phyloP scores from a whole-genome alignment of 2,113 vertebrate genomes.

The Tragelaphus scriptus region DNA sequence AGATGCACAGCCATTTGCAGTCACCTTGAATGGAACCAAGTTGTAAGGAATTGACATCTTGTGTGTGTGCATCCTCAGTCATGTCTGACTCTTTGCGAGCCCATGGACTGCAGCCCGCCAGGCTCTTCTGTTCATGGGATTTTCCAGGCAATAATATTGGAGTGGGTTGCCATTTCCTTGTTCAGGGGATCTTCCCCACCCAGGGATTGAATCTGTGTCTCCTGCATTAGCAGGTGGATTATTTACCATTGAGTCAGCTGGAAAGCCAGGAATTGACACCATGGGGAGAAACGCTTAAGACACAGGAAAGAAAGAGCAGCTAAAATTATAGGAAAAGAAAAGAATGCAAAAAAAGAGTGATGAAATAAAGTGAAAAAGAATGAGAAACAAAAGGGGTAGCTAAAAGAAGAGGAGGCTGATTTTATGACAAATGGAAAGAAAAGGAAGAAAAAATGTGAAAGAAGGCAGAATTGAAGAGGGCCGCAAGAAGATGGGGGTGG shows the following conservation, averaged over 20 bases:
- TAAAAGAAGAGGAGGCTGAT: background rate
- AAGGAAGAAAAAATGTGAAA: background rate
- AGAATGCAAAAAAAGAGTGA: background rate
- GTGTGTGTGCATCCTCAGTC: background rate
- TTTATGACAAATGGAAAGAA: background rate
- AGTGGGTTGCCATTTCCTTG: background rate
- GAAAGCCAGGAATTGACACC: background rate
- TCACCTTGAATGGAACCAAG: background rate
- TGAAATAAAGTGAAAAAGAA: background rate
- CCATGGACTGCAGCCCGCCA: background rate
- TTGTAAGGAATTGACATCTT: background rate
- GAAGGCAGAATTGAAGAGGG: background rate
- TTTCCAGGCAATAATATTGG: background rate
- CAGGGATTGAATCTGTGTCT: background rate
- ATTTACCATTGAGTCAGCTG: background rate
- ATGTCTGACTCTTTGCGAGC: background rate
- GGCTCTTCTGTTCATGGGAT: background rate
- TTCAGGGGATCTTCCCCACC: background rate
- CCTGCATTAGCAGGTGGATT: background rate
- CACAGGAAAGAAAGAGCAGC: background rate
- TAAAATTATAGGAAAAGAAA: background rate
- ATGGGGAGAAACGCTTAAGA: background rate
- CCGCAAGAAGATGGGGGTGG: background rate
- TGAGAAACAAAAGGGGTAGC: background rate
- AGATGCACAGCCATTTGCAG: background rate